phyloP scores from a whole-genome alignment of 1,140 invertebrate genomes.

The Sinella curviseta region DNA sequence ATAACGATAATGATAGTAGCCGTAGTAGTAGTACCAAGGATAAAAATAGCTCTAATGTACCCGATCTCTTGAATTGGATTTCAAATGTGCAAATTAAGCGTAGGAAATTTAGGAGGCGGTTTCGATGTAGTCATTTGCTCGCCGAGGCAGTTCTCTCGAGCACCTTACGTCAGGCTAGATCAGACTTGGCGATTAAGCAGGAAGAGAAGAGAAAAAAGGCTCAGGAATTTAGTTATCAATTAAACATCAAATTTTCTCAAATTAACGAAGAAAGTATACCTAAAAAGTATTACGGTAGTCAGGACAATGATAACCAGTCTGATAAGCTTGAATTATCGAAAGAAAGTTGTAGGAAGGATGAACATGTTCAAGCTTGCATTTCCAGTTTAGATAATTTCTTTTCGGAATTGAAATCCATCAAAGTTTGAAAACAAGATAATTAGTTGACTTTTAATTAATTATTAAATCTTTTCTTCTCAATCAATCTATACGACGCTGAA shows the following conservation, averaged over 20 bases:
- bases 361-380: slow-evolving; percentile 37
- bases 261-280: neutral
- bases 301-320: neutral
- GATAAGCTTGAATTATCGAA: neutral
- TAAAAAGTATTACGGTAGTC: neutral
- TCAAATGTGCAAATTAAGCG: slow-evolving; percentile 41
- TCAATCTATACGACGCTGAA: neutral
- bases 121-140: slow-evolving; percentile 40
- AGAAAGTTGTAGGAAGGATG: slow-evolving; percentile 7
- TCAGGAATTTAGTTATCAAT: slow-evolving; percentile 39
- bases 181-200: slow-evolving; percentile 36
- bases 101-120: slow-evolving; percentile 38
- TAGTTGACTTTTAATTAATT: neutral
- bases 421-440: slow-evolving; percentile 4
- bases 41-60: neutral
- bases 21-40: neutral
- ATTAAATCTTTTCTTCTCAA: neutral
- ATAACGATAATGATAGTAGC: no score
- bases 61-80: slow-evolving; percentile 41
- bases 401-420: slow-evolving; percentile 40
- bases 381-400: slow-evolving; percentile 46
- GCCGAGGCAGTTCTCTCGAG: slow-evolving; percentile 42
- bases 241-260: slow-evolving; percentile 26
- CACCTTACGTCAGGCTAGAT: slow-evolving; percentile 30
- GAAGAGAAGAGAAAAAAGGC: slow-evolving; percentile 42